These are phyloP conservation scores for Ramphastos sulfuratus DNA, from an alignment of 2,113 vertebrate genomes.

Conservation along the genomic window DNA sequence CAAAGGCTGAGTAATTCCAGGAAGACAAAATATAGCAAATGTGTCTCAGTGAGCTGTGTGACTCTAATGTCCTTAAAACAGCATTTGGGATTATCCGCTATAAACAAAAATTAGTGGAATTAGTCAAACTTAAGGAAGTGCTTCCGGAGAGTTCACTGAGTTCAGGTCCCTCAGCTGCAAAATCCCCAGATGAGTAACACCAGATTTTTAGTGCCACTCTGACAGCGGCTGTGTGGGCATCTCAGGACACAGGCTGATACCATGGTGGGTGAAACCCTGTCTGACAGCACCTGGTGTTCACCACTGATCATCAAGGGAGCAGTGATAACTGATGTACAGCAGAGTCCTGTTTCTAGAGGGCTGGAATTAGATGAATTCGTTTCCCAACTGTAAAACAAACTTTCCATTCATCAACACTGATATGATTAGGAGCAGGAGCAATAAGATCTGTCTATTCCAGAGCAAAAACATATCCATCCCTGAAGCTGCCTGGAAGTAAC, in stretches of 20 bases:
- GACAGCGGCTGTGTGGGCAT: not conserved
- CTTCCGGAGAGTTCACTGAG: fast-evolving
- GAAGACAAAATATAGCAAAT: slow-evolving; percentile 1
- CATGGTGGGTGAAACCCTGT: fast-evolving
- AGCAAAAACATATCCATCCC: not conserved
- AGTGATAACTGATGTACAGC: not conserved
- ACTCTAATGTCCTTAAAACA: not conserved
- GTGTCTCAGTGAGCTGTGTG: not conserved
- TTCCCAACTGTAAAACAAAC: not conserved
- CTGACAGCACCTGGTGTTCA: not conserved
- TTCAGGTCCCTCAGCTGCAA: not conserved
- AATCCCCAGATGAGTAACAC: not conserved
- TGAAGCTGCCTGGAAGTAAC: not conserved
- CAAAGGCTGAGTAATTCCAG: not conserved
- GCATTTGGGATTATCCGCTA: not conserved
- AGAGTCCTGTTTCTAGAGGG: not conserved
- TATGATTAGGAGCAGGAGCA: not conserved
- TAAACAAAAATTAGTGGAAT: not conserved
- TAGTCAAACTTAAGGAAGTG: not conserved
- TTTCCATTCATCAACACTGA: not conserved
- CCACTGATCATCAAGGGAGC: not conserved
- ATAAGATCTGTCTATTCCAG: not conserved
- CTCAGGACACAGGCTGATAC: not conserved
- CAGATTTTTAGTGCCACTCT: not conserved
- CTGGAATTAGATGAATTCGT: not conserved